Evolutionary conservation across 2,113 vertebrate species (phyloP), one percentile per base, ranked within the genome.

Genomic region (Rhynchomys soricoides): DNA sequence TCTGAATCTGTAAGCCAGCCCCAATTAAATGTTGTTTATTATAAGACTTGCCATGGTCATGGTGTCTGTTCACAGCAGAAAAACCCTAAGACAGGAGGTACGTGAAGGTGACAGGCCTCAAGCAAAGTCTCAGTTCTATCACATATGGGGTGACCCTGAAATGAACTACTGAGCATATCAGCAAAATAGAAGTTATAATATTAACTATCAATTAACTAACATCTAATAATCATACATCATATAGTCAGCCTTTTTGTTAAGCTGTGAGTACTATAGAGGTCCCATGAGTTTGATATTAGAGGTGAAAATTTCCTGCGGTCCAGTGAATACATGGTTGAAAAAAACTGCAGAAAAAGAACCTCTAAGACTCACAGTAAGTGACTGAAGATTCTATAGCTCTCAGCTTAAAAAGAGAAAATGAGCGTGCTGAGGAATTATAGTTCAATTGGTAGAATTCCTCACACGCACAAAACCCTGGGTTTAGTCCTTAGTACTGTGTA

Each of bases 151-250:
- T 81, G 93, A 91, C 17, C 50, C 64, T 86, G 66, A 64, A 89
- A 70, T 88, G 43, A 77, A 77, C 9, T 7, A 82, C 37, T 68
- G 37, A 71, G 43, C 89, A 48, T 55, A 81, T 45, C 26, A 74
- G 70, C 62, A 90, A 92, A 92, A 88, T n/a, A 59, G 59, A 92
- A 74, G 29, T 75, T 34, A 19, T 59, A n/a, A n/a, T n/a, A n/a
- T n/a, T n/a, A n/a, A n/a, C n/a, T n/a, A n/a, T n/a, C n/a, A n/a
- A n/a, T n/a, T n/a, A n/a, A n/a, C n/a, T n/a, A 55, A 8, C 55
- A 34, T 19, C 2, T 26, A 68, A 31, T 29, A 3, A 22, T 37
- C 31, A 52, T 43, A n/a, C 22, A 24, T 31, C 50, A 55, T 11
- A 12, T 50, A 64, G 10, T 71, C 1, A 7, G n/a, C 24, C 13